These are phyloP conservation scores for Scophthalmus maximus DNA, from an alignment of 2,113 vertebrate genomes.

Conservation along the genomic window DNA sequence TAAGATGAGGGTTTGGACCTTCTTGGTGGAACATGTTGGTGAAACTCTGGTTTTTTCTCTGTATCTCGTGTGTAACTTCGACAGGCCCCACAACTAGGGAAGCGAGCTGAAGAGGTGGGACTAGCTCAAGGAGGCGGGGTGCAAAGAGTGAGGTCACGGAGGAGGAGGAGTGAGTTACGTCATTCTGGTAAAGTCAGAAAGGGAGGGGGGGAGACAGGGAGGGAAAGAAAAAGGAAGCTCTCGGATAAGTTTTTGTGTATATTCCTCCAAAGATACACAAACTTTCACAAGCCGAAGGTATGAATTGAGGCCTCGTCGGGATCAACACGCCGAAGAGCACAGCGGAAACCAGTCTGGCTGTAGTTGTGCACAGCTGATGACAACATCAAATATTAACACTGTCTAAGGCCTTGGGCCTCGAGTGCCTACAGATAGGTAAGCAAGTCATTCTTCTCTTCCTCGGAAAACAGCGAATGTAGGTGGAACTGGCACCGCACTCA, in stretches of 20 bases:
- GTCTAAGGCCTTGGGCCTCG: conserved; percentile 79
- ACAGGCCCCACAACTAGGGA: background rate
- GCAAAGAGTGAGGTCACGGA: conserved; percentile 61
- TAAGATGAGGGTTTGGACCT: background rate
- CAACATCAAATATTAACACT: conserved; percentile 76
- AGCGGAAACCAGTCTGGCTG: conserved; percentile 51
- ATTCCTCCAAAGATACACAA: conserved; percentile 67
- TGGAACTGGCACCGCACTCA: background rate
- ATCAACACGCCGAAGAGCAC: conserved; percentile 39
- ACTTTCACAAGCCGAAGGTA: conserved; percentile 41
- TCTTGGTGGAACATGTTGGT: background rate
- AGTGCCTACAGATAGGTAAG: conserved; percentile 73
- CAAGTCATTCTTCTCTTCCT: conserved; percentile 22
- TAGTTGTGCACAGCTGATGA: conserved; percentile 72
- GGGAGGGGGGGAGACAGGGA: conserved; percentile 74
- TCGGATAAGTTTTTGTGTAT: conserved; percentile 68
- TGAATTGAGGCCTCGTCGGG: conserved; percentile 9
- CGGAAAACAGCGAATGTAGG: conserved; percentile 9
- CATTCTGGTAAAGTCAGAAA: conserved; percentile 65
- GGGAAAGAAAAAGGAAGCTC: conserved; percentile 81
- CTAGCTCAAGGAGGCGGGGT: conserved; percentile 53
- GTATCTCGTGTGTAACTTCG: background rate
- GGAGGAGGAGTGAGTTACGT: conserved; percentile 77
- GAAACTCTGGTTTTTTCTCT: conserved; percentile 5
- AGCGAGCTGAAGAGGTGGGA: conserved; percentile 42